These are phyloP conservation scores for Nematostella vectensis DNA, from an alignment of 92 coral and sea anemone species.

Conservation along the genomic window DNA sequence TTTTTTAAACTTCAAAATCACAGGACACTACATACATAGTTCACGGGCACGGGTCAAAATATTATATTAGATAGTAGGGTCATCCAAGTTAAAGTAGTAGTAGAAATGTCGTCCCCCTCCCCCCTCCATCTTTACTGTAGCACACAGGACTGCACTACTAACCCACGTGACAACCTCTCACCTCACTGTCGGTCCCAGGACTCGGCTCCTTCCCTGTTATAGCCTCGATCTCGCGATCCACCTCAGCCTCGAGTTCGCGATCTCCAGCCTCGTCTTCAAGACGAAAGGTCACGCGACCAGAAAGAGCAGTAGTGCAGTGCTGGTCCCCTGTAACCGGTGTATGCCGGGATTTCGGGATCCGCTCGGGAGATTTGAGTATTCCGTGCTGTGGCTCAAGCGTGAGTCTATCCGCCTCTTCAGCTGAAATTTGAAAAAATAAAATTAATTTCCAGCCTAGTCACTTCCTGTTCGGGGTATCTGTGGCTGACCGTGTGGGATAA, in stretches of 20 bases:
- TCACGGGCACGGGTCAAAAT: too few relatives aligned
- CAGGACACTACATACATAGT: too few relatives aligned
- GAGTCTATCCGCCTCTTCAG: not conserved
- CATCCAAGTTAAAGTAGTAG: too few relatives aligned
- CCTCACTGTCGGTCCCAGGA: slow-evolving; percentile 37
- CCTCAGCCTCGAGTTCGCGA: slow-evolving; percentile 37
- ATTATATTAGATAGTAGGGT: too few relatives aligned
- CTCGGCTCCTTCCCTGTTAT: slow-evolving; percentile 35
- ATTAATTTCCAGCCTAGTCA: too few relatives aligned
- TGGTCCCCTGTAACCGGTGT: slow-evolving; percentile 12
- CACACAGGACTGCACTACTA: too few relatives aligned
- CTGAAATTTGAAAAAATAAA: too few relatives aligned
- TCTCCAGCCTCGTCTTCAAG: slow-evolving; percentile 34
- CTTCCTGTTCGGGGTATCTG: too few relatives aligned
- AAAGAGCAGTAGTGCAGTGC: not conserved
- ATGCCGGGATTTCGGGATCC: slow-evolving; percentile 16
- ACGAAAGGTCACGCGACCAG: slow-evolving; percentile 69
- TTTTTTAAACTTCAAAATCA: not conserved
- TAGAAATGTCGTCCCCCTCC: too few relatives aligned
- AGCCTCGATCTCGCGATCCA: slow-evolving; percentile 68
- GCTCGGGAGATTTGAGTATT: slow-evolving; percentile 61
- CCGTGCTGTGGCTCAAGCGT: slow-evolving; percentile 20
- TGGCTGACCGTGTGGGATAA: too few relatives aligned
- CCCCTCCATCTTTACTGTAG: too few relatives aligned
- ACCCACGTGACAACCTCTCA: too few relatives aligned